Evolutionary conservation across 92 coral and sea anemone species (phyloP), one percentile per base, ranked within the genome.

Genomic region (Plumapathes pennacea): DNA sequence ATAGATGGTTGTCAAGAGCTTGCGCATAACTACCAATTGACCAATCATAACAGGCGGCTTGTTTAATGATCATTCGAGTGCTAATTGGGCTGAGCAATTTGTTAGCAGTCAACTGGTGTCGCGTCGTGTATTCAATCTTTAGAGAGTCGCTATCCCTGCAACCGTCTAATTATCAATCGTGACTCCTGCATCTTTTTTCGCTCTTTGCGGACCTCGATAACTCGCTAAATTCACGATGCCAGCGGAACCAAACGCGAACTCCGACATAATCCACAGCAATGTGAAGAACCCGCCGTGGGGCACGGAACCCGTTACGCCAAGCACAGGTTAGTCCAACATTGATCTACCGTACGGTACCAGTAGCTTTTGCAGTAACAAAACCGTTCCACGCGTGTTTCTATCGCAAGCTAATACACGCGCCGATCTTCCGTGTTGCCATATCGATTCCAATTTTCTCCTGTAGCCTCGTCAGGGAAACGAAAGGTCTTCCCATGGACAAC

Each of bases 231-330:
- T n/a, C n/a, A n/a, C n/a, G n/a, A 58, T 66, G 73, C 73, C 73
- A 12, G 73, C n/a, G n/a, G 69, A 82, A 42, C 83, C 74, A n/a
- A 57, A 77, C 52, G 63, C 54, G 4, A 57, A 57, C 29, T 59
- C 82, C 13, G 88, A 81, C 39, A 70, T 83, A 10, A 73, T 87
- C 5, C 57, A 50, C 21, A 87, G 90, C 62, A 68, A 64, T 54
- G 90, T 80, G 25, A 85, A 87, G 45, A 87, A 87, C 38, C 96
- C 92, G 1, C 97, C 97, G 0, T 90, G 97, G 97, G 97, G 97
- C 46, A 90, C 97, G 1, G 95, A 86, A 27, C 87, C 95, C 14
- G 74, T 64, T 24, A 86, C 95, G 10, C 97, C 97, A n/a, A 45
- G 33, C 7, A 76, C 94, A 72, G 89, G 89, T 82, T 53, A 30